Conservation (phyloP, 2,888 invertebrate genomes). For the Clivina fossor region DNA sequence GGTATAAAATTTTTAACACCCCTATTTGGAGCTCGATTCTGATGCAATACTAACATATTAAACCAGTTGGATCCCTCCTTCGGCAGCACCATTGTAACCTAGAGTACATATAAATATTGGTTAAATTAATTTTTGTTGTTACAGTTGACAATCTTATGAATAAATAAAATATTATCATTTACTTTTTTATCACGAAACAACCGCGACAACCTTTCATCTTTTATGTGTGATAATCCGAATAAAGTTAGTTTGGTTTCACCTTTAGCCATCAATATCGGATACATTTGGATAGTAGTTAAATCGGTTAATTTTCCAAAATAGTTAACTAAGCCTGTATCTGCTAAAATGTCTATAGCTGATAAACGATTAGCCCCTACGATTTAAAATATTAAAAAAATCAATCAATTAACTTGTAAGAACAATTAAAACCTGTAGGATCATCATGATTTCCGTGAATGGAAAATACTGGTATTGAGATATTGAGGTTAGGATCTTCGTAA, state of each 20-base stretch:
- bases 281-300: constrained; percentile 67
- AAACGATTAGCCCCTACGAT: constrained; percentile 59
- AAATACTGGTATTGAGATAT: constrained; percentile 89
- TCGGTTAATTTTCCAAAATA: constrained; percentile 93
- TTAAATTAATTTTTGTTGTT: no score
- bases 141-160: no score
- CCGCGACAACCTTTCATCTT: constrained; percentile 85
- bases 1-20: constrained; percentile 79
- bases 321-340: constrained; percentile 85
- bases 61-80: constrained; percentile 76
- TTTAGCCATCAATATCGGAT: constrained; percentile 82
- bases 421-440: constrained; percentile 84
- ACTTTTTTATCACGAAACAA: constrained; percentile 76
- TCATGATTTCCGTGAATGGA: constrained; percentile 99
- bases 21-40: constrained; percentile 80
- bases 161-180: not conserved
- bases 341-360: constrained; percentile 85
- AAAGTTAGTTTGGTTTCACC: constrained; percentile 82
- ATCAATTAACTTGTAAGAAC: no score
- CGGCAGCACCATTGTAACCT: constrained; percentile 66
- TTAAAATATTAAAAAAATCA: no score
- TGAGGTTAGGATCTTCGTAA: constrained; percentile 93
- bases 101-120: no score
- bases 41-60: constrained; percentile 89
- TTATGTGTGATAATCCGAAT: constrained; percentile 92